Percentiles rank a stretch among this genome's conserved stretches.
Conservation (phyloP, 2,113 vertebrate genomes). For the Grallaria varia region DNA sequence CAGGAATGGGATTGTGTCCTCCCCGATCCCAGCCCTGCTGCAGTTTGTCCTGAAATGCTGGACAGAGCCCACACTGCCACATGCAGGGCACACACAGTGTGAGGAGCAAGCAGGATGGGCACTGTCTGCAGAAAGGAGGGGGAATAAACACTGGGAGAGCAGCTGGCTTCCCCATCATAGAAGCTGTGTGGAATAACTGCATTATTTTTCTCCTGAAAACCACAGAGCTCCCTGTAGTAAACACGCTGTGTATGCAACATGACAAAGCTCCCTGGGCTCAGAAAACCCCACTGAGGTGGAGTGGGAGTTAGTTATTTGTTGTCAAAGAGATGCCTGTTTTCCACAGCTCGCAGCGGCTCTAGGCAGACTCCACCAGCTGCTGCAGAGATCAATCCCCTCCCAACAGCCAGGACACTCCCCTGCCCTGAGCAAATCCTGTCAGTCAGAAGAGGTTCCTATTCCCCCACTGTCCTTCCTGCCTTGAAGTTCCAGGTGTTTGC, state of each 20-base stretch:
- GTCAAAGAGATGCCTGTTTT: not conserved
- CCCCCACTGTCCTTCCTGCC: not conserved
- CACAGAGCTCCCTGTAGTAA: constrained; percentile 3
- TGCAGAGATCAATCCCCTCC: not conserved
- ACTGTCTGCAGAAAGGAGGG: not conserved
- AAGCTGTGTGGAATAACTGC: not conserved
- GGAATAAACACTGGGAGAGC: not conserved
- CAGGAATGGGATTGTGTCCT: not conserved
- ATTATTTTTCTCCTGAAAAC: not conserved
- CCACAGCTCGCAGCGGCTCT: not conserved
- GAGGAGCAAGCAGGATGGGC: not conserved
- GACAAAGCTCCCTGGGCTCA: constrained; percentile 20
- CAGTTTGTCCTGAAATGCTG: not conserved
- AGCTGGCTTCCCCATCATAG: not conserved
- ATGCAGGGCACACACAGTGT: not conserved
- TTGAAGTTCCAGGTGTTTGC: not conserved
- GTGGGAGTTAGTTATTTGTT: constrained; percentile 24
- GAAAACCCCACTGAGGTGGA: not conserved
- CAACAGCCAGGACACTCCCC: not conserved
- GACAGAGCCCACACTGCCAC: rapidly evolving
- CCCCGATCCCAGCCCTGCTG: not conserved
- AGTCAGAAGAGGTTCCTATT: not conserved
- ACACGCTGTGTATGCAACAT: not conserved
- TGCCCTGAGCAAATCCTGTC: not conserved
- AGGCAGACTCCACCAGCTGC: not conserved